Evolutionary conservation across 2,113 vertebrate species (phyloP), one percentile per base, ranked within the genome.

Genomic region (Hymenochirus boettgeri): DNA sequence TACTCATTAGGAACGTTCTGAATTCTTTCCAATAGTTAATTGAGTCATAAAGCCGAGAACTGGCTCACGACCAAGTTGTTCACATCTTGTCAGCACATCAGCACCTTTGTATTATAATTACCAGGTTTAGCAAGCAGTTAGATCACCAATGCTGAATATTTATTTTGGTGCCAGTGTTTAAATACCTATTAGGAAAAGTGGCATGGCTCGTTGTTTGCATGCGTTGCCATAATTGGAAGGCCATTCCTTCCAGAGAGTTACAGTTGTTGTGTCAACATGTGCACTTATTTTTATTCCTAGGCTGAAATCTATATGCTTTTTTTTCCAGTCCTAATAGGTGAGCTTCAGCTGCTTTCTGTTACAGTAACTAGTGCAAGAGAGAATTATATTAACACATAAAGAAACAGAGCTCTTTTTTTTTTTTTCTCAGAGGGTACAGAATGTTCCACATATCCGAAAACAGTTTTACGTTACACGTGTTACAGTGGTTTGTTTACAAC

Each of bases 361-460:
- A 72, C 72, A 61, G 62, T 45, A 58, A 70, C 75, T 72, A 76
- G 74, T 82, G 77, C 78, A 72, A 71, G 67, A 42, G 73, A 78
- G 71, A 74, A 75, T 74, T 77, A 80, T 78, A 72, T 61, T 71
- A 67, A 47, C 52, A 64, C 62, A 26, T 46, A 10, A 8, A 31
- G 26, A 37, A 45, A 71, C 77, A 72, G 78, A 74, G 71, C 80
- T 71, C 66, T 61, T 75, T 75, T 73, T 82, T 67, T 81, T 51
- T 76, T 74, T 79, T 78, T 80, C 83, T 59, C 72, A 71, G 69
- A 83, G 77, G 77, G 77, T 79, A 75, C 63, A 3, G 22, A 80
- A 73, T 77, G 77, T 83, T 85, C 77, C 72, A 72, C 81, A 78
- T 80, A 70, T 84, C 74, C 74, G 72, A 82, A 81, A 82, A 76